Conservation (phyloP, 2,888 invertebrate species). For the Cheilosia scutellata region DNA sequence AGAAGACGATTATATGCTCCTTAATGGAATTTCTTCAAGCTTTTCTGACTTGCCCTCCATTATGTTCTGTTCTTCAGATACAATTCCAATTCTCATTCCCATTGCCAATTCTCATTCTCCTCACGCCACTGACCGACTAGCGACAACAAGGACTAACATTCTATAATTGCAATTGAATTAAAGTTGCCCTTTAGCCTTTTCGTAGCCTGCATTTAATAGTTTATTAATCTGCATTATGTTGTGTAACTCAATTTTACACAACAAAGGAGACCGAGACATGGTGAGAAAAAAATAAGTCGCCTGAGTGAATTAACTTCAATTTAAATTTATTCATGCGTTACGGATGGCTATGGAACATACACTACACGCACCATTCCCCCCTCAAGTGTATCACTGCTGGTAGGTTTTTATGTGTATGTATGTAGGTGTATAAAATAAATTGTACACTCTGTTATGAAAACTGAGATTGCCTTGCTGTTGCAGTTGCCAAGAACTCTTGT, state of each 20-base stretch:
- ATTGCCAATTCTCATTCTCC: too few species aligned
- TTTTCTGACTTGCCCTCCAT: too few species aligned
- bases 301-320: conserved; percentile 56
- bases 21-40: too few species aligned
- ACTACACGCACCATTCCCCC: conserved; percentile 44
- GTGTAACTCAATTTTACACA: conserved; percentile 42
- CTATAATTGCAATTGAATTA: conserved; percentile 19
- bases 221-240: conserved; percentile 63
- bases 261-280: conserved; percentile 31
- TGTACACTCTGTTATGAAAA: too few species aligned
- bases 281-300: conserved; percentile 39
- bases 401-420: too few species aligned
- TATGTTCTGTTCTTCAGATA: too few species aligned
- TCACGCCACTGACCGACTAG: too few species aligned
- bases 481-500: too few species aligned
- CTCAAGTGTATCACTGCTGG: background rate
- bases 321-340: conserved; percentile 60
- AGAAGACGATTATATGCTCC: too few species aligned
- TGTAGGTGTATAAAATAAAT: too few species aligned
- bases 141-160: background rate
- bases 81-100: too few species aligned
- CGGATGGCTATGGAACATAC: conserved; percentile 31
- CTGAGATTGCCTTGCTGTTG: too few species aligned
- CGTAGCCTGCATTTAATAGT: conserved; percentile 42
- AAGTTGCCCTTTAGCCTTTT: conserved; percentile 8